Conservation (phyloP, 1,140 invertebrate species). For the Eumaeus atala region DNA sequence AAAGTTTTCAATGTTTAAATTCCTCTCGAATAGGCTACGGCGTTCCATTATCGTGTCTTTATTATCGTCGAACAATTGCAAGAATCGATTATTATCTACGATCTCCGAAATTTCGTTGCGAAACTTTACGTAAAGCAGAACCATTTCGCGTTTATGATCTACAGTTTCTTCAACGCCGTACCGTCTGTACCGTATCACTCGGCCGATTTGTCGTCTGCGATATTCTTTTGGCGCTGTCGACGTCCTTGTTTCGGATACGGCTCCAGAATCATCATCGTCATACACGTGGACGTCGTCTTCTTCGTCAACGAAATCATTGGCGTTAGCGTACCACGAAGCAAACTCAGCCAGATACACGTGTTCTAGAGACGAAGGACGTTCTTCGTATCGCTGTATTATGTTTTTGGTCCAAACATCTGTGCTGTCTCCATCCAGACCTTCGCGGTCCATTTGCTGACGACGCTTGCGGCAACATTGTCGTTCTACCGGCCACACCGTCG, state of each 20-base stretch:
- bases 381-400: conserved; percentile 41
- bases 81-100: conserved; percentile 42
- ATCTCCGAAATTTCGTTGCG: conserved; percentile 44
- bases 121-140: conserved; percentile 39
- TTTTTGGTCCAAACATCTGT: conserved; percentile 44
- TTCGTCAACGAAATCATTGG: conserved; percentile 40
- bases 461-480: conserved; percentile 43
- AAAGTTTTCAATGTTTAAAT: conserved; percentile 41
- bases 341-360: conserved; percentile 46
- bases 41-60: conserved; percentile 42
- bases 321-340: conserved; percentile 42
- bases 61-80: conserved; percentile 41
- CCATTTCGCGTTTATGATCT: conserved; percentile 52
- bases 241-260: conserved; percentile 28
- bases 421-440: conserved; percentile 33
- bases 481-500: conserved; percentile 48
- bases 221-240: conserved; percentile 30
- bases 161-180: conserved; percentile 43
- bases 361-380: conserved; percentile 39
- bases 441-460: conserved; percentile 36
- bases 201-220: conserved; percentile 31
- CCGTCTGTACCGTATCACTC: conserved; percentile 44
- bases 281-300: conserved; percentile 39
- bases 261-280: conserved; percentile 38
- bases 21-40: conserved; percentile 30